Evolutionary conservation across 2,113 vertebrate genomes (phyloP), one percentile per base, ranked within the genome.

Genomic region (Trinectes maculatus): DNA sequence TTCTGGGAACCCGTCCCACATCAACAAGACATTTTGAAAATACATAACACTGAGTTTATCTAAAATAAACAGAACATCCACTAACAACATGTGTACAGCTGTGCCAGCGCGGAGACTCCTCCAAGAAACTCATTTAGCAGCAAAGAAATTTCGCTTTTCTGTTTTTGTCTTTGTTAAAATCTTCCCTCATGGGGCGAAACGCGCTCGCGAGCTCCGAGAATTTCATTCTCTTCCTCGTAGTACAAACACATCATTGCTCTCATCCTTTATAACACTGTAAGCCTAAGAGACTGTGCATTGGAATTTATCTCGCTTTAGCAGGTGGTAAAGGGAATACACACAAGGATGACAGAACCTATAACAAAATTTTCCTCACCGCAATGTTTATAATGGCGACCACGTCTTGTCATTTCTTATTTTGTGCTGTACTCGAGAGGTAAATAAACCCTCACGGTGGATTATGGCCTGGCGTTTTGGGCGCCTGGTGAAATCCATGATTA

Each of bases 251-350:
- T 75, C 80, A 80, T 72, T 64, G 73, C 80, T 84, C 81, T 88
- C 74, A 83, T 85, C 70, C 79, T 68, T 54, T 64, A 42, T 24
- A 79, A 70, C 74, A 66, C 73, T 82, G 77, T 66, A 77, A 86
- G 68, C 47, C 77, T 69, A 67, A 79, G 76, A 75, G 81, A 58
- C 68, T 66, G 57, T 63, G 79, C 60, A 66, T 77, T 83, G 69
- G 77, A 74, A 74, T 87, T 77, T 87, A 88, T 88, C 84, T 84
- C 68, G 40, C 69, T 79, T 75, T 59, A 71, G 81, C 86, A 90
- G 84, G 78, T 79, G 86, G 71, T 34, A 52, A 57, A 42, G 51
- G 62, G 62, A 85, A 79, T 77, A 64, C 51, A 48, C 78, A 40
- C 25, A 55, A 71, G 75, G 54, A 72, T 53, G 66, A 70, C 70